Conservation (phyloP, 2,113 vertebrate genomes). For the Tachysurus vachellii region DNA sequence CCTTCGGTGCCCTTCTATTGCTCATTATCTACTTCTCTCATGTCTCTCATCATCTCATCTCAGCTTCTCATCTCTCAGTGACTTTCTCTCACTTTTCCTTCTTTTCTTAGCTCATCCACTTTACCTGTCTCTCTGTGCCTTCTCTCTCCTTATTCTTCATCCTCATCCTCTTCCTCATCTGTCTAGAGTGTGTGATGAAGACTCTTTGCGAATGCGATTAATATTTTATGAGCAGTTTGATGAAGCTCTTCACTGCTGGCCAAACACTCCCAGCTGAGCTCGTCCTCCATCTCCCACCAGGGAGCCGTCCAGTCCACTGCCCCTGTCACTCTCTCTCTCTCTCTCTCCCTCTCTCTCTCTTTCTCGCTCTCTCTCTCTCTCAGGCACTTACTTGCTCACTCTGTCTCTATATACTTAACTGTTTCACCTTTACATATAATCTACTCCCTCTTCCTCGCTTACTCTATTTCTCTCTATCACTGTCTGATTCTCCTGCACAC, state of each 20-base stretch:
- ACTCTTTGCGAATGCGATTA: conserved; percentile 20
- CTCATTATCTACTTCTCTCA: neutral
- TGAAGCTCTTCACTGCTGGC: conserved; percentile 37
- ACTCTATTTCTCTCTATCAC: neutral
- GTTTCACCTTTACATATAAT: too few relatives aligned
- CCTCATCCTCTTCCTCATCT: conserved; percentile 9
- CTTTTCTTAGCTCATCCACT: neutral
- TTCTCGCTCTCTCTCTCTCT: neutral
- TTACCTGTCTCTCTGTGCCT: neutral
- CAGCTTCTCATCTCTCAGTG: conserved; percentile 8
- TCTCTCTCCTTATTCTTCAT: neutral
- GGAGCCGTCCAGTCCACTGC: conserved; percentile 20
- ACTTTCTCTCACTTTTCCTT: conserved; percentile 13
- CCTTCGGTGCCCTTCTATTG: conserved; percentile 10
- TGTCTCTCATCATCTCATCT: neutral
- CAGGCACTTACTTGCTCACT: too few relatives aligned
- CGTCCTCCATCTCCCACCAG: conserved; percentile 26
- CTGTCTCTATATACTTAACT: too few relatives aligned
- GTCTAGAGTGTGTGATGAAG: conserved; percentile 7
- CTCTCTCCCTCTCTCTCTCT: neutral
- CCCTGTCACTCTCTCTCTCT: neutral
- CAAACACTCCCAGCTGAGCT: conserved; percentile 39
- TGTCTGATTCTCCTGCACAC: neutral
- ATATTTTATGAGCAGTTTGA: conserved; percentile 39
- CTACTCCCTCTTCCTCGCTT: too few relatives aligned